Conservation (phyloP, 1,140 invertebrate genomes). For the Liolophura sinensis region DNA sequence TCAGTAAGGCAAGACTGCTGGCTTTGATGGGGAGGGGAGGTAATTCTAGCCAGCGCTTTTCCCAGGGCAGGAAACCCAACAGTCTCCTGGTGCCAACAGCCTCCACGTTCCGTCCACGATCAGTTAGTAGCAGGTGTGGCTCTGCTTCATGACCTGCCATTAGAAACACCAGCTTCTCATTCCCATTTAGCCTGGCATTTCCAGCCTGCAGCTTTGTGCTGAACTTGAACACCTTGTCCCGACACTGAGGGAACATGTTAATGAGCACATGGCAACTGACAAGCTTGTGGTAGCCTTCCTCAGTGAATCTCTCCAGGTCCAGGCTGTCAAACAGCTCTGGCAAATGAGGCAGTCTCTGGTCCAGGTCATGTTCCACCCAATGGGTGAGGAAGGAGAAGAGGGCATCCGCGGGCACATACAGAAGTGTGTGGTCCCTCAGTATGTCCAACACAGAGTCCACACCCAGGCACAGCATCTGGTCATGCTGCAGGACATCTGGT, state of each 20-base stretch:
- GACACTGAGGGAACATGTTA: slow-evolving; percentile 26
- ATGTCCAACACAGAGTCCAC: slow-evolving; percentile 34
- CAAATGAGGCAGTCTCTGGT: slow-evolving; percentile 24
- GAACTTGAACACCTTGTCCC: slow-evolving; percentile 26
- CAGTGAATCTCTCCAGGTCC: slow-evolving; percentile 25
- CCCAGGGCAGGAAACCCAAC: slow-evolving; percentile 36
- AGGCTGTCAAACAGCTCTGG: slow-evolving; percentile 33
- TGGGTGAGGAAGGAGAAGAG: slow-evolving; percentile 38
- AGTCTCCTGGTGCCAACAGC: slow-evolving; percentile 17
- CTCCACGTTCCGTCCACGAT: no score
- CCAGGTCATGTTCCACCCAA: slow-evolving; percentile 36
- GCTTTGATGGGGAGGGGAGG: slow-evolving; percentile 27
- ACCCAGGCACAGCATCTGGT: slow-evolving; percentile 32
- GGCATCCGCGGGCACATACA: slow-evolving; percentile 29
- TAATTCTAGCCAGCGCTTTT: slow-evolving; percentile 40
- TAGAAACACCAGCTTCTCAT: slow-evolving; percentile 39
- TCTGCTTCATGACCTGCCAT: slow-evolving; percentile 26
- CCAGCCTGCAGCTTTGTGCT: slow-evolving; percentile 26
- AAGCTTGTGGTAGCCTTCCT: slow-evolving; percentile 18
- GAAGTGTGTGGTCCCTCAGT: slow-evolving; percentile 31
- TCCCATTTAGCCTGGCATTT: slow-evolving; percentile 21
- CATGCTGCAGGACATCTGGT: slow-evolving; percentile 31
- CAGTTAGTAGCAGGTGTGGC: slow-evolving; percentile 18
- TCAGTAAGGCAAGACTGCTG: no score
- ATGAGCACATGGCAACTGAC: slow-evolving; percentile 29